These are phyloP conservation scores for Caiman crocodilus DNA, from an alignment of 2,797 vertebrate species.

Conservation along the genomic window DNA sequence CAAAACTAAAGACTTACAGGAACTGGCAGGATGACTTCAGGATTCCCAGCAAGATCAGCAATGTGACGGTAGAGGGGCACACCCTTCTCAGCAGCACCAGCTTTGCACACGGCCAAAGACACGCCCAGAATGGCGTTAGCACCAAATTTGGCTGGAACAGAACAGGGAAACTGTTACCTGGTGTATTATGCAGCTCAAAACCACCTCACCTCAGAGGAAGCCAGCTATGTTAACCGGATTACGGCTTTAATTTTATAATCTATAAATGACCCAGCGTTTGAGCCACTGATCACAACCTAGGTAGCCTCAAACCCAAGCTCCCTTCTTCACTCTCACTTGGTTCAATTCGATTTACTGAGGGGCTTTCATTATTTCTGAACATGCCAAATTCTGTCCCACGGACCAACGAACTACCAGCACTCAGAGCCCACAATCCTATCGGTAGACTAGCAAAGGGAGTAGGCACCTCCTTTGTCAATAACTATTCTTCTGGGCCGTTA, in stretches of 20 bases:
- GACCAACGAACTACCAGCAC: neutral
- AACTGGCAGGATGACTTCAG: conserved; percentile 96
- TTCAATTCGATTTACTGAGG: neutral
- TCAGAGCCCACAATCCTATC: neutral
- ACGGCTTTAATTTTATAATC: fast-evolving
- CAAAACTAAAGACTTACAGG: conserved; percentile 85
- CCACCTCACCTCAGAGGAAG: fast-evolving
- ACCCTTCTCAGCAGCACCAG: conserved; percentile 97
- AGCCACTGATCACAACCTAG: neutral
- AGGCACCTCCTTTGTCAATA: neutral
- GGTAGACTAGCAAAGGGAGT: neutral
- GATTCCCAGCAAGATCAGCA: conserved; percentile 94
- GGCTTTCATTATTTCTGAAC: neutral
- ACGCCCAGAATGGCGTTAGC: conserved; percentile 98
- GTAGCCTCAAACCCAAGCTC: neutral
- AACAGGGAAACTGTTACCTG: neutral
- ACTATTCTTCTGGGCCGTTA: neutral
- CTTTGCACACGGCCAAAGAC: conserved; percentile 98
- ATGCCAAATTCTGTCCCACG: neutral
- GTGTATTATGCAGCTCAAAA: neutral
- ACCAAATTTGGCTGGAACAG: conserved; percentile 93
- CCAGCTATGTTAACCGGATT: neutral
- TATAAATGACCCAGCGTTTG: no score
- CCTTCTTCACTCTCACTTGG: neutral
- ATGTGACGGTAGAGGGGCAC: conserved; percentile 98